Evolutionary conservation across 2,113 vertebrate genomes (phyloP), one percentile per base, ranked within the genome.

Genomic region (Thinocorus orbignyianus): DNA sequence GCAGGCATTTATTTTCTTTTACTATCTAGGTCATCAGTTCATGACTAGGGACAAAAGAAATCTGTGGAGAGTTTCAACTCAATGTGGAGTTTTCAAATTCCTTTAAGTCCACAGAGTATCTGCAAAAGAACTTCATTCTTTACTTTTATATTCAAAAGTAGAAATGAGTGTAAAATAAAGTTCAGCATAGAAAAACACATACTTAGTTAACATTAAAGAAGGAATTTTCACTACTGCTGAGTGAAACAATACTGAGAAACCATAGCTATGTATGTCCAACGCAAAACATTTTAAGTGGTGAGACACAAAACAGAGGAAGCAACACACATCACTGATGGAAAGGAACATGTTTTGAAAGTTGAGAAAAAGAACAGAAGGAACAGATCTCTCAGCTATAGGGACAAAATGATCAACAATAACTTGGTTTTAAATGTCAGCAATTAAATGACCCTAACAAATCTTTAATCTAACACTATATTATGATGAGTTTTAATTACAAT

Each of bases 1-100:
- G 62, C 60, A 93, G 84, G 89, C 89, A 92, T 88, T 96, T 96
- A 82, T 96, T 97, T 97, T 91, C 84, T 80, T 92, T 92, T 80
- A 78, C 60, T 92, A 95, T 92, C 96, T 94, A 90, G 91, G 93
- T 93, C 93, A 96, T 96, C 96, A 93, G 95, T 95, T 96, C 96
- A 96, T 6, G 46, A 87, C 49, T 74, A 93, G 86, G 81, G 88
- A 96, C 91, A 92, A 96, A 96, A 87, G 52, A 96, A 93, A 96
- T 82, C 83, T 1, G 0, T 31, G 61, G 77, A 94, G 86, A 89
- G 72, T 76, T 95, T 69, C 61, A 57, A 90, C 35, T 94, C 57
- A 77, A 8, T 87, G 44, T 94, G 60, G 51, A 88, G 70, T 78
- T 92, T 92, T 72, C 80, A 84, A 91, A 94, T 89, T 87, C 86